These are phyloP conservation scores for Plusia festucae DNA, from an alignment of 2,888 invertebrate genomes.

Conservation along the genomic window DNA sequence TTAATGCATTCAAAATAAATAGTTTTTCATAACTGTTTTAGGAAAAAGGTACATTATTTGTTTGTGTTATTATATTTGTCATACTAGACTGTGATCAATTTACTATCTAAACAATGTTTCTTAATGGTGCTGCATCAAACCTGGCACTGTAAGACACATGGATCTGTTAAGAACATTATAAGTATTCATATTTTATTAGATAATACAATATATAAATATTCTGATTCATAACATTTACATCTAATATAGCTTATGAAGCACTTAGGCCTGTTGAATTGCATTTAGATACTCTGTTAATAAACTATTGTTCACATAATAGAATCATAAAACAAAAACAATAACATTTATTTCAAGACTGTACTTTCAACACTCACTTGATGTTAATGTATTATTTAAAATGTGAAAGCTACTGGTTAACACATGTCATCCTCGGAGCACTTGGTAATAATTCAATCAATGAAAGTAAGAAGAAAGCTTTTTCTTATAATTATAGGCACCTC, in stretches of 20 bases:
- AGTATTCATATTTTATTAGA: no score
- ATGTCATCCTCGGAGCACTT: not conserved
- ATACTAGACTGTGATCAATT: no score
- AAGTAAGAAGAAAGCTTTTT: slow-evolving; percentile 44
- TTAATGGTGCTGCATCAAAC: no score
- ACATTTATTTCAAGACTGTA: not conserved
- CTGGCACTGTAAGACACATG: no score
- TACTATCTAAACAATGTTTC: no score
- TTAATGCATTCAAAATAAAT: not conserved
- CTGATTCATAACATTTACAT: not conserved
- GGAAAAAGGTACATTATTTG: no score
- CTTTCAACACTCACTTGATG: not conserved
- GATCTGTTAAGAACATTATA: no score
- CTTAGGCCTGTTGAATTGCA: not conserved
- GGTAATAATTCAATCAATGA: slow-evolving; percentile 33
- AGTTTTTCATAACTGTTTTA: no score
- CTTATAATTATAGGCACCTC: slow-evolving; percentile 42
- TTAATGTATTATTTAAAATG: not conserved
- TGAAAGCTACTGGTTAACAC: not conserved
- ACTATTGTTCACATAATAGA: not conserved
- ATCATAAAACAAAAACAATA: slow-evolving; percentile 2
- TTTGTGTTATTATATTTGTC: no score
- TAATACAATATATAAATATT: not conserved
- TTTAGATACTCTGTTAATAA: not conserved
- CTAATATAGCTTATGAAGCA: not conserved